phyloP scores from a whole-genome alignment of 1,140 invertebrate species.

The Aphelenchoides fujianensis region DNA sequence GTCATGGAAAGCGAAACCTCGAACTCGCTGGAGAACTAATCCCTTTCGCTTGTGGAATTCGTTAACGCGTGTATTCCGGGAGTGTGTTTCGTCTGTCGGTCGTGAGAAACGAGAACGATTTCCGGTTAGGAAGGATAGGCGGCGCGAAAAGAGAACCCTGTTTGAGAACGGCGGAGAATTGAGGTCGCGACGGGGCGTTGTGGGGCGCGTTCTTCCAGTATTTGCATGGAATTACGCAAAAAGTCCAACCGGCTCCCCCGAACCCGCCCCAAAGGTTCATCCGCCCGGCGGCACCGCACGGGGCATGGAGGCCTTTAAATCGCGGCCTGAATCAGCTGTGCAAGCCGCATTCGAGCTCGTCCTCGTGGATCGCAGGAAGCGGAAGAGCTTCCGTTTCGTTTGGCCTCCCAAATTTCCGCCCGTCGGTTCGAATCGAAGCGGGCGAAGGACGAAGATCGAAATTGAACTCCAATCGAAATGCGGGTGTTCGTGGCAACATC shows the following conservation, averaged over 20 bases:
- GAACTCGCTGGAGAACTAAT: too few species aligned
- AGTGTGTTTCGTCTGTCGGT: too few species aligned
- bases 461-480: too few species aligned
- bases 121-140: too few species aligned
- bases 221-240: neutral
- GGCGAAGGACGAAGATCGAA: neutral
- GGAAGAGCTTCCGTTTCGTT: conserved; percentile 1
- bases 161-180: too few species aligned
- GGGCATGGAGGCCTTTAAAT: neutral
- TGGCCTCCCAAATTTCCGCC: neutral
- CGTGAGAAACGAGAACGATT: too few species aligned
- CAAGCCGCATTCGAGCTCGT: neutral
- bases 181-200: neutral
- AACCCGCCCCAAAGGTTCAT: neutral
- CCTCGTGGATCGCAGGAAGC: neutral
- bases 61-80: too few species aligned
- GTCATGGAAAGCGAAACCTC: too few species aligned
- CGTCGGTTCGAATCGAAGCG: neutral
- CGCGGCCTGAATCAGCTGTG: neutral
- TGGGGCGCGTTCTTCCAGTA: neutral
- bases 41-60: too few species aligned
- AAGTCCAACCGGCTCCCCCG: neutral
- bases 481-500: neutral
- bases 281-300: neutral
- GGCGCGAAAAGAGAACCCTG: too few species aligned